These are phyloP conservation scores for Tiaroga cobitis DNA, from an alignment of 2,797 vertebrate species.

Conservation along the genomic window DNA sequence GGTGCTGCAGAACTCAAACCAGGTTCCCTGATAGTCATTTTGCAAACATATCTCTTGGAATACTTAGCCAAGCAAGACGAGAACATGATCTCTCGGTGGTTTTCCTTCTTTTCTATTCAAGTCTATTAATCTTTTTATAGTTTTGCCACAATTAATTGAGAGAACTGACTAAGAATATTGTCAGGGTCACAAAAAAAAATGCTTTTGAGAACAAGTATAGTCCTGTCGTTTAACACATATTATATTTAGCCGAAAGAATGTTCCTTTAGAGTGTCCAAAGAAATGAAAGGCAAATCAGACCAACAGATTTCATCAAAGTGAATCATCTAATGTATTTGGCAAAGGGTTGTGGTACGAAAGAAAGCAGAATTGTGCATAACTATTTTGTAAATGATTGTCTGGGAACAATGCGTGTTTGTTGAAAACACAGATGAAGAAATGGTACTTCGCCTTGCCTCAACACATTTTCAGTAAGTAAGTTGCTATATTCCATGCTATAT, in stretches of 20 bases:
- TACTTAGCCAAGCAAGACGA: constrained; percentile 29
- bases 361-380: constrained; percentile 8
- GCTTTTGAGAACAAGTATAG: constrained; percentile 24
- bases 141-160: constrained; percentile 22
- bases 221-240: constrained; percentile 11
- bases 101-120: constrained; percentile 33
- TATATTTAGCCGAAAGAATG: constrained; percentile 22
- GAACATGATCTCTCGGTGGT: neutral
- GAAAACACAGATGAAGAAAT: constrained; percentile 19
- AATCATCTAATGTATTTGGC: constrained; percentile 16
- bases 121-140: neutral
- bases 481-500: constrained; percentile 70
- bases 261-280: constrained; percentile 29
- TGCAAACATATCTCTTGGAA: constrained; percentile 47
- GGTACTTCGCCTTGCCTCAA: constrained; percentile 37
- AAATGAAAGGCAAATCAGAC: constrained; percentile 22
- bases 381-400: constrained; percentile 29
- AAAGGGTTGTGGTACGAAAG: constrained; percentile 20
- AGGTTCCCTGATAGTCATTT: constrained; percentile 37
- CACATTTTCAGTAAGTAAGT: constrained; percentile 50
- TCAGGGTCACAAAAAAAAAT: constrained; percentile 14
- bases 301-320: constrained; percentile 21
- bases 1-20: constrained; percentile 58
- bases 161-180: neutral
- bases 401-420: neutral